Conservation (phyloP, 2,797 vertebrate genomes). For the Cottoperca gobio region DNA sequence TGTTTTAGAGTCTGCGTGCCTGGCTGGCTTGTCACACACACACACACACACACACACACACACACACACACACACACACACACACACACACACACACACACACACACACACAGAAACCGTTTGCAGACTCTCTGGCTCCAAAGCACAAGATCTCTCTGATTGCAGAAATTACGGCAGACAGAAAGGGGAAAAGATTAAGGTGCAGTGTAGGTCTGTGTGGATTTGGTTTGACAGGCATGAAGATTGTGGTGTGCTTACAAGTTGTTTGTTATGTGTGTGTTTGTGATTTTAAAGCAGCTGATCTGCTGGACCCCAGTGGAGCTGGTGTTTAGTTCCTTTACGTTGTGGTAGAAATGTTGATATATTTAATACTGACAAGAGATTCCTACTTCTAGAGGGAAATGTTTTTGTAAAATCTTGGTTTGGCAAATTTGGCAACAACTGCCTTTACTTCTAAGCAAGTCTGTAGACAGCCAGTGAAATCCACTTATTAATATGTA, state of each 20-base stretch:
- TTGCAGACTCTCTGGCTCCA: slow-evolving; percentile 81
- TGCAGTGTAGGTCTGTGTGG: slow-evolving; percentile 51
- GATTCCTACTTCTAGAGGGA: background rate
- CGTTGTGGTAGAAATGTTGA: background rate
- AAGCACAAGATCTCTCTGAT: slow-evolving; percentile 76
- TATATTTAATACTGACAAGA: background rate
- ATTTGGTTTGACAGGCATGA: slow-evolving; percentile 76
- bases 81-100: slow-evolving; percentile 43
- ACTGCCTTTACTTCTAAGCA: too few species aligned
- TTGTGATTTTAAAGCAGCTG: slow-evolving; percentile 37
- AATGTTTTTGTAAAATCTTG: background rate
- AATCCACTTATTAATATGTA: background rate
- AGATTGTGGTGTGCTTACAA: slow-evolving; percentile 67
- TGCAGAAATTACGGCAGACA: slow-evolving; percentile 77
- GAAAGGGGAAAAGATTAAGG: slow-evolving; percentile 74
- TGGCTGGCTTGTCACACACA: slow-evolving; percentile 49
- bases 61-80: slow-evolving; percentile 33
- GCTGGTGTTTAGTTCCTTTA: slow-evolving; percentile 30
- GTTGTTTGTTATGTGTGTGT: slow-evolving; percentile 31
- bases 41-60: slow-evolving; percentile 34
- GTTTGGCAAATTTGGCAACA: too few species aligned
- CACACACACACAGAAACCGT: slow-evolving; percentile 56
- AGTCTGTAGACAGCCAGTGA: background rate
- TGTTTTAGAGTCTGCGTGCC: slow-evolving; percentile 70
- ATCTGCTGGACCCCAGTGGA: slow-evolving; percentile 22